A percentile compares a stretch with the other conserved stretches of the same genome.
phyloP scores from a whole-genome alignment of 1,140 invertebrate genomes.

The Cherax quadricarinatus region DNA sequence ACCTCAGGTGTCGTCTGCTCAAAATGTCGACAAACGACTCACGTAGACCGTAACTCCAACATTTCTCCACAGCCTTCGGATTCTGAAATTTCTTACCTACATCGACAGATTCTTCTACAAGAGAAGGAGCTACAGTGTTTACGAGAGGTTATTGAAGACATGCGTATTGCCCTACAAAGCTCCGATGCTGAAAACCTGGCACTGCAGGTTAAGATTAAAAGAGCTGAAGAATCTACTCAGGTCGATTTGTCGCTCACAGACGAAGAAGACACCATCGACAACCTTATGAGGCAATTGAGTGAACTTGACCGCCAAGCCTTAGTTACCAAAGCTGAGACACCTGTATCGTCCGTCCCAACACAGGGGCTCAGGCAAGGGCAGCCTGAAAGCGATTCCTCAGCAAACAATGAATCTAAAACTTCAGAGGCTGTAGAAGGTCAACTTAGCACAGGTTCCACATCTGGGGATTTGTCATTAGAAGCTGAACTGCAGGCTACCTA shows the following conservation, averaged over 20 bases:
- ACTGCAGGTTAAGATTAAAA: conserved; percentile 24
- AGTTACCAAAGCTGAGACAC: background rate
- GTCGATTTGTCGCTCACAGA: conserved; percentile 41
- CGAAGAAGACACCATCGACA: conserved; percentile 57
- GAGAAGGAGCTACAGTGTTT: conserved; percentile 50
- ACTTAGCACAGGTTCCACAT: conserved; percentile 11
- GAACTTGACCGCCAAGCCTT: conserved; percentile 10
- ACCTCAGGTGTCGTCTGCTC: conserved; percentile 13
- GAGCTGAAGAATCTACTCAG: background rate
- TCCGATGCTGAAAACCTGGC: conserved; percentile 53
- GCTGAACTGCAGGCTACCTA: conserved; percentile 48
- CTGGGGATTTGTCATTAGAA: conserved; percentile 44
- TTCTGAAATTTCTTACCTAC: conserved; percentile 24
- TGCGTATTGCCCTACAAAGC: conserved; percentile 52
- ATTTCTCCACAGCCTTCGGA: conserved; percentile 27
- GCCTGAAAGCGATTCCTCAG: background rate
- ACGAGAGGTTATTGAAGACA: conserved; percentile 48
- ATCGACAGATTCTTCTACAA: conserved; percentile 44
- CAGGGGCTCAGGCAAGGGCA: background rate
- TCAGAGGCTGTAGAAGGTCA: background rate
- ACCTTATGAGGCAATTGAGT: conserved; percentile 42
- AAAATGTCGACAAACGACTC: conserved; percentile 31
- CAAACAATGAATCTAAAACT: background rate
- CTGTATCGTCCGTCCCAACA: background rate
- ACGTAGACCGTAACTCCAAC: conserved; percentile 56